Conservation (phyloP, 2,888 invertebrate genomes). For the Drosophila aldrichi region DNA sequence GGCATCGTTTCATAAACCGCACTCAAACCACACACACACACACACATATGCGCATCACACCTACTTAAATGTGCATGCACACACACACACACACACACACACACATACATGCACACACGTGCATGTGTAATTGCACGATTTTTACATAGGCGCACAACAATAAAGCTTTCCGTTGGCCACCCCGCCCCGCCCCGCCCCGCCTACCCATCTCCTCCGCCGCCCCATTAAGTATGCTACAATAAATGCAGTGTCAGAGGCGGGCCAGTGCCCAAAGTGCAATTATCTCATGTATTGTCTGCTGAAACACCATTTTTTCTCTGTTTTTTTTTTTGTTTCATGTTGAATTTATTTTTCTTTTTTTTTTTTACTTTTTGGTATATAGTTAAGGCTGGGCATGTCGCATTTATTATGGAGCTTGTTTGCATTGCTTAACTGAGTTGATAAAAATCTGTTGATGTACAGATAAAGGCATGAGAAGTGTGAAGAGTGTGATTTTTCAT, state of each 20-base stretch:
- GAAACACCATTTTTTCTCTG: conserved; percentile 47
- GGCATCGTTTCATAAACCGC: conserved; percentile 79
- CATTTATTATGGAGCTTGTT: conserved; percentile 20
- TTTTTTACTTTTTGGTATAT: conserved; percentile 23
- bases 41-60: conserved; percentile 58
- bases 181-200: conserved; percentile 26
- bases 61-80: conserved; percentile 29
- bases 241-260: conserved; percentile 80
- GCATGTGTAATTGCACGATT: conserved; percentile 72
- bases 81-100: conserved; percentile 12
- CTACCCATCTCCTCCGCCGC: conserved; percentile 25
- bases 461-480: too few relatives aligned
- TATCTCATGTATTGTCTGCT: conserved; percentile 81
- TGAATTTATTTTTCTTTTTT: conserved; percentile 26
- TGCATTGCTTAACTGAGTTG: conserved; percentile 3
- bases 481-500: not conserved
- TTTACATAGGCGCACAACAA: conserved; percentile 79
- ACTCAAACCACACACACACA: conserved; percentile 54
- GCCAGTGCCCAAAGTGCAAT: conserved; percentile 80
- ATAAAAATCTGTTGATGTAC: not conserved
- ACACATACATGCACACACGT: conserved; percentile 18
- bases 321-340: conserved; percentile 15
- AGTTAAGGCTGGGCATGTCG: conserved; percentile 25
- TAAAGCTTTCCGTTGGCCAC: conserved; percentile 60
- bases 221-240: conserved; percentile 80